Evolutionary conservation across 2,113 vertebrate species (phyloP).

Genomic region (Pan troglodytes): DNA sequence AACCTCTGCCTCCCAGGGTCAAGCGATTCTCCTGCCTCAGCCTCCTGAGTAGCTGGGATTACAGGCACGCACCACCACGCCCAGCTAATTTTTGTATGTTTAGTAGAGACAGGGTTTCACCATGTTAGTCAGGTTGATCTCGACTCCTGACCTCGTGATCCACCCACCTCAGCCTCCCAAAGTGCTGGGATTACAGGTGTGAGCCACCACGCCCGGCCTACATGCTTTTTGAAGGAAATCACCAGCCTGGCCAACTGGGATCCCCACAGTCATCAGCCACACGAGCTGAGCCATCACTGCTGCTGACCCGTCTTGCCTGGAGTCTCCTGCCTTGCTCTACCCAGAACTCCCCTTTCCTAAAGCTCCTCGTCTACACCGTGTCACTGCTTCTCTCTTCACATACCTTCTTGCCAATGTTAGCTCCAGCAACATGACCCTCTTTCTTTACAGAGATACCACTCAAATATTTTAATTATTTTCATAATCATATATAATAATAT

Average conservation of each 20-base stretch:
- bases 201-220: background rate
- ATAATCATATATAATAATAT: background rate
- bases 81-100: too few relatives aligned
- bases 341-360: background rate
- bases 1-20: too few relatives aligned
- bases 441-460: background rate
- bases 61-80: too few relatives aligned
- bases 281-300: background rate
- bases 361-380: background rate
- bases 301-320: background rate
- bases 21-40: too few relatives aligned
- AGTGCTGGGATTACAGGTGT: too few relatives aligned
- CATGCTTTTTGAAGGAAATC: background rate
- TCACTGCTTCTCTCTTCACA: background rate
- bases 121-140: too few relatives aligned
- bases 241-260: background rate
- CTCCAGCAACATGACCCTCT: background rate
- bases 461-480: slow-evolving; percentile 21
- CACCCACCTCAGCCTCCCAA: too few relatives aligned
- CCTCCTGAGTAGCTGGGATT: too few relatives aligned
- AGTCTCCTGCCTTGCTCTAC: background rate
- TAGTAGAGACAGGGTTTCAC: too few relatives aligned
- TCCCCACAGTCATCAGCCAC: background rate
- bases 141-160: too few relatives aligned
- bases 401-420: background rate